Evolutionary conservation across 2,113 vertebrate genomes (phyloP), one percentile per base, ranked within the genome.

Genomic region (Chionodraco myersi): DNA sequence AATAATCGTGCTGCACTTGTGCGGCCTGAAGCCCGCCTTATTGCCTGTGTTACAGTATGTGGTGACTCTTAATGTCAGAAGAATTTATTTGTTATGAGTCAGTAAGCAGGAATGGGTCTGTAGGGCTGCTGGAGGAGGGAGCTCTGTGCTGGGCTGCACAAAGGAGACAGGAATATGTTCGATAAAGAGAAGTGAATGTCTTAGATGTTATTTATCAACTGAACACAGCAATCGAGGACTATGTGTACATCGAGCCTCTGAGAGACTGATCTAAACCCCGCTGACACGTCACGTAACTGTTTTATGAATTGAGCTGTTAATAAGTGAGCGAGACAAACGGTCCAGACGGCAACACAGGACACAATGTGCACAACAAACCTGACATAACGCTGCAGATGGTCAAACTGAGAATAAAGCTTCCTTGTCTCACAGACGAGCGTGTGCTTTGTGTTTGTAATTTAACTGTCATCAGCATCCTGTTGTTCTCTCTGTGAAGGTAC

Each of bases 81-180:
- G 73, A 59, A 3, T 89, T 88, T 83, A 34, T 72, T 75, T 72
- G 75, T 58, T 71, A 79, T 86, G 88, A 91, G 77, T 91, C 90
- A 82, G 66, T 77, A 59, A 86, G 84, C 62, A 58, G 78, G 85
- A 88, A 90, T 89, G 85, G 58, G 54, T 86, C 84, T 88, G 70
- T n/a, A 10, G 62, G 52, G 78, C 44, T 67, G 75, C 65, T 77
- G 77, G 41, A 66, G 69, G 70, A 65, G 57, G 57, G 62, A 53
- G 54, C 41, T 44, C 23, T 47, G 21, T 58, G 30, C 45, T 10
- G 44, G 51, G 45, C 74, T 69, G 36, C 60, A 81, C 75, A 75
- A 67, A 72, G 13, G 57, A 85, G 70, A 75, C 44, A 70, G 64
- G 21, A 52, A 34, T 21, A 23, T 49, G 60, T 64, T 77, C 62